Evolutionary conservation across 1,140 invertebrate genomes (phyloP).

Genomic region (Euglossa dilemma): DNA sequence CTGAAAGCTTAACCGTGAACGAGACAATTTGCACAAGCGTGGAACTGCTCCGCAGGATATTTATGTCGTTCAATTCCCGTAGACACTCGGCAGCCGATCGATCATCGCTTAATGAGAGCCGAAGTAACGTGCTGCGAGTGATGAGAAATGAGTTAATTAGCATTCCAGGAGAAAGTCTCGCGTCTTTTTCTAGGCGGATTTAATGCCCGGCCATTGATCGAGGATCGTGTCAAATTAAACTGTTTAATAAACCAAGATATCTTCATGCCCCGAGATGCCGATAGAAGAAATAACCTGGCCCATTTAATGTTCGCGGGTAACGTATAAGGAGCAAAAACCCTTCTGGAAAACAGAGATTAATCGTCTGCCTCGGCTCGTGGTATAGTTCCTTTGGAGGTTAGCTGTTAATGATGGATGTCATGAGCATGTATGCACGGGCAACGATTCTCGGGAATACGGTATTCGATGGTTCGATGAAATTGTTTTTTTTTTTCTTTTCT

Average conservation of each 20-base stretch:
- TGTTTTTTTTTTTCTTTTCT: background rate
- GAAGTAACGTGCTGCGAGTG: slow-evolving; percentile 49
- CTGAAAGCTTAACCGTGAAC: background rate
- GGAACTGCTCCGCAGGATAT: slow-evolving; percentile 35
- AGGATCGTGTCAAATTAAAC: slow-evolving; percentile 44
- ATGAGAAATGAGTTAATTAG: slow-evolving; percentile 73
- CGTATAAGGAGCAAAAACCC: slow-evolving; percentile 4
- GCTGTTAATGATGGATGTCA: slow-evolving; percentile 13
- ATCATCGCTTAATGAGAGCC: slow-evolving; percentile 69
- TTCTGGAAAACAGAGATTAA: slow-evolving; percentile 42
- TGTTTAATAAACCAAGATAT: slow-evolving; percentile 52
- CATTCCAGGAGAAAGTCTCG: slow-evolving; percentile 49
- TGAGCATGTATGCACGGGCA: too few species aligned
- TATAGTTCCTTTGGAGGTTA: background rate
- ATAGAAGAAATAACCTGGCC: slow-evolving; percentile 4
- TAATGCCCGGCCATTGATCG: slow-evolving; percentile 33
- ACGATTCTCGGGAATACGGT: background rate
- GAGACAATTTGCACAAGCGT: slow-evolving; percentile 44
- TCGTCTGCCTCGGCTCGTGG: slow-evolving; percentile 11
- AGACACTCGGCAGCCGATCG: slow-evolving; percentile 47
- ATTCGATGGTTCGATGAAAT: background rate
- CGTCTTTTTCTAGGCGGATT: slow-evolving; percentile 20
- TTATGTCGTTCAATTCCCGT: slow-evolving; percentile 48
- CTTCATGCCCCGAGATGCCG: slow-evolving; percentile 21
- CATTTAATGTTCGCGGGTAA: background rate